Base-by-base conservation (phyloP, 2,797 vertebrate genomes). In the Enteromius paludinosus region DNA sequence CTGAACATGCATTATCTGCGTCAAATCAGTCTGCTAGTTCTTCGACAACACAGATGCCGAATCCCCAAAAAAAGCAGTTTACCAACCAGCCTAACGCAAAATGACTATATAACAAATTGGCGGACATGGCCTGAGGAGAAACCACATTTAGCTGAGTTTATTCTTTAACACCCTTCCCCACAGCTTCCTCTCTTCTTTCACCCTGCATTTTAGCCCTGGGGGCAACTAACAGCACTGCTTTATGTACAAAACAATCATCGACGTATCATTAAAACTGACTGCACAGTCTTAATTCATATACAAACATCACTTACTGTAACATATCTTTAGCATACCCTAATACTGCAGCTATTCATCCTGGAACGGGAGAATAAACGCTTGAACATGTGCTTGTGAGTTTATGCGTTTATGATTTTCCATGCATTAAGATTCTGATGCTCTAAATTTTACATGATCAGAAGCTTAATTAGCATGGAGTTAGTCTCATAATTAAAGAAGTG, bases 21-120 rank as follows among this genome's bases (percentile, higher is more conserved):
- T 52, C 38, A 72, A 64, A 80, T 54, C 11, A 38, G 30, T 47
- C 33, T 17, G 4, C 11, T 1, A 0, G 8, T 38, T 65, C 43
- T 64, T 64, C 5, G 59, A 72, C 28, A 71, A 35, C 15, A 28
- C 1, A 0, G 3, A 56, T 66, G 35, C n/a, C 5, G 1, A 65
- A 64, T 49, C 61, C 12, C 59, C 5, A 56, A 30, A 35, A 82
- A 59, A 72, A 66, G 30, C 2, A 4, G 47, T 66, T 66, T 56
- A 75, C 43, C 64, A 61, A 35, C 38, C 64, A 61, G 64, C 59
- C 66, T 79, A 66, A 33, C 15, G 45, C 38, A 23, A 54, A 25
- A 75, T 82, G 35, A 76, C 69, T 69, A 59, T 61, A 64, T 38
- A 82, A 76, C 81, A 82, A 82, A 82, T 69, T 76, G 73, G 81